Conservation (phyloP, 64 coral and sea anemone species). For the Hydrozoanthus tunicans region DNA sequence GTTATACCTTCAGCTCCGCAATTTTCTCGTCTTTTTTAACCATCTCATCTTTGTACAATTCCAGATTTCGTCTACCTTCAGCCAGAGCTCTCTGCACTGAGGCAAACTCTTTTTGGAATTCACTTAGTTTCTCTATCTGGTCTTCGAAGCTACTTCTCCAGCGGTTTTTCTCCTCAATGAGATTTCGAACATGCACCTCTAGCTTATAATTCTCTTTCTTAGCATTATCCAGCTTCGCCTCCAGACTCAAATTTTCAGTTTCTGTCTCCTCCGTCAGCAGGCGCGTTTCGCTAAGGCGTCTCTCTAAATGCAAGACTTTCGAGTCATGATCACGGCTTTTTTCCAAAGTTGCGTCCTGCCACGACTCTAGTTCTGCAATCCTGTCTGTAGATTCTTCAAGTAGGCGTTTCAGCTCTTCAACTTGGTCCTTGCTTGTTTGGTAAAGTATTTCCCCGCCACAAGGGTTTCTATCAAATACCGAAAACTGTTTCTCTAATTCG, state of each 20-base stretch:
- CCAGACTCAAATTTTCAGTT: constrained; percentile 23
- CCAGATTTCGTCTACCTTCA: neutral
- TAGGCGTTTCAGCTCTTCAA: constrained; percentile 1
- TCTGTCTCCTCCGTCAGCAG: constrained; percentile 9
- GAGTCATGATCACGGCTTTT: constrained; percentile 15
- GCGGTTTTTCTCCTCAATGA: neutral
- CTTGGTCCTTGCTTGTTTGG: neutral
- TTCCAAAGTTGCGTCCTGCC: constrained; percentile 16
- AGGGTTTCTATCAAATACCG: neutral
- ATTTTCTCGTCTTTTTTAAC: neutral
- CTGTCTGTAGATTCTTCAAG: constrained; percentile 18
- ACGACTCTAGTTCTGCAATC: constrained; percentile 8
- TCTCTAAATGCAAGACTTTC: constrained; percentile 21
- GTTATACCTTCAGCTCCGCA: constrained; percentile 31
- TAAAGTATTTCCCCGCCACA: neutral
- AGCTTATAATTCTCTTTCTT: constrained; percentile 11
- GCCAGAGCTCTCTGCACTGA: constrained; percentile 15
- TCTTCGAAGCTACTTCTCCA: constrained; percentile 28
- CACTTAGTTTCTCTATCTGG: constrained; percentile 12
- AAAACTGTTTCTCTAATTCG: constrained; percentile 4
- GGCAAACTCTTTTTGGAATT: neutral
- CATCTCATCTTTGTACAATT: neutral
- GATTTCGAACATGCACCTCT: neutral
- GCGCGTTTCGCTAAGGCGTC: constrained; percentile 16
- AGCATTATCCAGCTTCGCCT: constrained; percentile 6